Base-by-base conservation (phyloP, 2,888 invertebrate genomes). In the Rhagonycha fulva region DNA sequence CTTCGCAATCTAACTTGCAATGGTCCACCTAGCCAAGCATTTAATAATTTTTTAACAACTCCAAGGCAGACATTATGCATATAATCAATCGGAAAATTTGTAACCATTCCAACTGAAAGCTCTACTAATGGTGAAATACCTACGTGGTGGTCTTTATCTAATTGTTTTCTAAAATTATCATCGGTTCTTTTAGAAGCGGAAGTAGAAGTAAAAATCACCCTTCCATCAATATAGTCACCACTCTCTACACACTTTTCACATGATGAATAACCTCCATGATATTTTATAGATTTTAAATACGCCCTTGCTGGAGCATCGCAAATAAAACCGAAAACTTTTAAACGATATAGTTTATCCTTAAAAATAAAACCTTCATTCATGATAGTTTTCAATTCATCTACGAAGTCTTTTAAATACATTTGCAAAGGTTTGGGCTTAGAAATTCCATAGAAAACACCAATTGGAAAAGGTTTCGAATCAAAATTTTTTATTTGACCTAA, bases 121-220 rank as follows among this genome's bases (percentile, higher is more conserved):
- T 67, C 14, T 14, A 66, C 47, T 11, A 77, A 47, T 47, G 77
- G 72, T 14, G 77, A 69, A 19, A 32, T 11, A 14, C 23, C 66
- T 61, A 69, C 14, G 47, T 77, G 74, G 62, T 78, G 75, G 68
- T 78, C 74, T 71, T 76, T 71, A 78, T 78, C 78, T 32, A 69
- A 19, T 60, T 73, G 63, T 4, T 60, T 19, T 14, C 3, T 10
- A 72, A 77, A 75, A 62, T 62, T 62, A 24, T 47, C 62, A 67
- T 77, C 72, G 14, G 75, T 77, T 72, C 71, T 23, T 23, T 62
- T 71, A 14, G 47, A 68, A 26, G 77, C 67, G 19, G n/a, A 23
- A 14, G 66, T 19, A 23, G 24, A 11, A 24, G 14, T 28, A 12
- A 77, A 23, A 47, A 77, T 30, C 4, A 72, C 69, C 60, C 75